Evolutionary conservation across 2,113 vertebrate species (phyloP).

Genomic region (Rousettus leschenaultii): DNA sequence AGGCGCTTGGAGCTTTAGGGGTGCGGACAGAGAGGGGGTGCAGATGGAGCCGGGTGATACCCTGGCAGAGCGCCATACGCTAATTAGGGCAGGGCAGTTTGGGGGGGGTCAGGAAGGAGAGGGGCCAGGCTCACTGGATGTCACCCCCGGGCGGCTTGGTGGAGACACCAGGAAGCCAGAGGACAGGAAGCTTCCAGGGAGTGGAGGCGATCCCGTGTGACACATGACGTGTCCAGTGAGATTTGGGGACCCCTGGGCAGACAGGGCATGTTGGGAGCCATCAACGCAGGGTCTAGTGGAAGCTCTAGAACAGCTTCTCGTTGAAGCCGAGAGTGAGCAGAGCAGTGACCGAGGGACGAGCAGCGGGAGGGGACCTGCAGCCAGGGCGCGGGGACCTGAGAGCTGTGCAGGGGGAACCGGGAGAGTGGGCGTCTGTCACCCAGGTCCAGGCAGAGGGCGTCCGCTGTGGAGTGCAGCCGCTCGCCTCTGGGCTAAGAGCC

Average conservation of each 20-base stretch:
- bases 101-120: not conserved
- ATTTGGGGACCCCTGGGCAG: not conserved
- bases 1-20: not conserved
- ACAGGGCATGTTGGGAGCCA: not conserved
- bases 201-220: not conserved
- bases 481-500: not conserved
- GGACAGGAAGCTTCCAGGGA: not conserved
- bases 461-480: not conserved
- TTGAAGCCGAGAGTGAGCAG: not conserved
- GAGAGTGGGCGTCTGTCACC: not conserved
- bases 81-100: too few species aligned
- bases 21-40: not conserved
- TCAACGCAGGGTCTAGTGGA: not conserved
- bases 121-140: not conserved
- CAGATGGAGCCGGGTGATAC: not conserved
- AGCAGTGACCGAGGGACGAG: not conserved
- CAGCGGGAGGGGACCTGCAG: not conserved
- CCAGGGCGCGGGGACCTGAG: not conserved
- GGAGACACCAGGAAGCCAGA: not conserved
- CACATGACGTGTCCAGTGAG: too few species aligned
- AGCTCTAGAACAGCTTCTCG: not conserved
- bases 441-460: not conserved
- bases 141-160: not conserved
- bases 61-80: not conserved
- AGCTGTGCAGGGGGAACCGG: not conserved